Conservation (phyloP, 2,113 vertebrate genomes). For the Rallus limicola region DNA sequence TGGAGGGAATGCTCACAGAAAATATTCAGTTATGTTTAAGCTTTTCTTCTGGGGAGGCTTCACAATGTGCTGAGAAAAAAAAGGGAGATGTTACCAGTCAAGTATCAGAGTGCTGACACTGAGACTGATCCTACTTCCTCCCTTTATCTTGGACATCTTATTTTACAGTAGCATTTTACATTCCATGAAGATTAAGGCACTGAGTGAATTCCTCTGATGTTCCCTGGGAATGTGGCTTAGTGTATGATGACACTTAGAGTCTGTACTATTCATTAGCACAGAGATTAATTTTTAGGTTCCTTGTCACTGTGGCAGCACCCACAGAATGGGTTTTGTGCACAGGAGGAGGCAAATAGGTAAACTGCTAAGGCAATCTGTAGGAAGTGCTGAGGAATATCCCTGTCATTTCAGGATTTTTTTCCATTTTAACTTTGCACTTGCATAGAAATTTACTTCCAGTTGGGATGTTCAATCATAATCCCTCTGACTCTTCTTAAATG, state of each 20-base stretch:
- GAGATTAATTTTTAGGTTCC: neutral
- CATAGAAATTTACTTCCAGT: neutral
- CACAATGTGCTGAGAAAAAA: neutral
- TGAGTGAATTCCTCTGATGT: neutral
- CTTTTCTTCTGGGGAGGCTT: neutral
- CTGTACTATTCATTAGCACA: rapidly evolving
- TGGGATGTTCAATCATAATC: neutral
- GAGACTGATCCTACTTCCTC: neutral
- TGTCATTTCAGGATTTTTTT: neutral
- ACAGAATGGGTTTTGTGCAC: neutral
- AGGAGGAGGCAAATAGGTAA: neutral
- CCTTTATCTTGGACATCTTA: neutral
- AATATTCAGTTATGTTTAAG: neutral
- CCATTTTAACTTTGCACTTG: neutral
- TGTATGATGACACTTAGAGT: rapidly evolving
- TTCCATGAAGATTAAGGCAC: neutral
- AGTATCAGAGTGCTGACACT: neutral
- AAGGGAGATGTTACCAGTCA: neutral
- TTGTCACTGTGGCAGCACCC: neutral
- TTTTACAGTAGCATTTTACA: neutral
- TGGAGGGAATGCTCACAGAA: neutral
- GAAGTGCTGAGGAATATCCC: neutral
- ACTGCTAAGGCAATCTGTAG: neutral
- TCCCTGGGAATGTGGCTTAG: neutral
- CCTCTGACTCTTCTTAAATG: neutral